Conservation (phyloP, 2,113 vertebrate genomes). For the Hemiprocne comata region DNA sequence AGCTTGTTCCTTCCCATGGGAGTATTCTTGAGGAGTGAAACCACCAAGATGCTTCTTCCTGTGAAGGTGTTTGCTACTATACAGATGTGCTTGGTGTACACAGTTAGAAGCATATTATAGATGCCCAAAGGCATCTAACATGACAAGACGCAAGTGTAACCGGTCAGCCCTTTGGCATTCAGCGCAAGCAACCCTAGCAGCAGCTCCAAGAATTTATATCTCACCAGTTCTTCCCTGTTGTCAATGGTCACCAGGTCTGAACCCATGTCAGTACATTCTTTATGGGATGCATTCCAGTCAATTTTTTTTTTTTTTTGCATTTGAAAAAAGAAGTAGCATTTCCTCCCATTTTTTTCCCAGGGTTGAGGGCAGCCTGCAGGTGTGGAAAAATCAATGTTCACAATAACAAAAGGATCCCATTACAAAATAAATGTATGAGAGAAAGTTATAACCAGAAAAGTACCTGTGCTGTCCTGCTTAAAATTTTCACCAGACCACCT, state of each 20-base stretch:
- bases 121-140: background rate
- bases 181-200: background rate
- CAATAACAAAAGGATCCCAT: background rate
- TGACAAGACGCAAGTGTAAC: background rate
- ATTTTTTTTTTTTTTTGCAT: accelerated
- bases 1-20: background rate
- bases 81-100: background rate
- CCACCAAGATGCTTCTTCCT: background rate
- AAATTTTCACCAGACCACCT: background rate
- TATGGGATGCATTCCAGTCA: background rate
- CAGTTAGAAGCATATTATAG: background rate
- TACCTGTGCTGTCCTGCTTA: background rate
- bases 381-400: background rate
- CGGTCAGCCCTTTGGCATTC: background rate
- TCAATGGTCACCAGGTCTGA: constrained; percentile 34
- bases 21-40: background rate
- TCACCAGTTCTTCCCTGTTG: background rate
- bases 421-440: background rate
- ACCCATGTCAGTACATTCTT: background rate
- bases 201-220: background rate
- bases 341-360: background rate
- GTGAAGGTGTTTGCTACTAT: background rate
- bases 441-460: background rate
- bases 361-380: background rate
- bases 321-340: background rate